A percentile compares a stretch with the other conserved stretches of the same genome.
phyloP scores from a whole-genome alignment of 2,797 vertebrate species.

The Echiichthys vipera region DNA sequence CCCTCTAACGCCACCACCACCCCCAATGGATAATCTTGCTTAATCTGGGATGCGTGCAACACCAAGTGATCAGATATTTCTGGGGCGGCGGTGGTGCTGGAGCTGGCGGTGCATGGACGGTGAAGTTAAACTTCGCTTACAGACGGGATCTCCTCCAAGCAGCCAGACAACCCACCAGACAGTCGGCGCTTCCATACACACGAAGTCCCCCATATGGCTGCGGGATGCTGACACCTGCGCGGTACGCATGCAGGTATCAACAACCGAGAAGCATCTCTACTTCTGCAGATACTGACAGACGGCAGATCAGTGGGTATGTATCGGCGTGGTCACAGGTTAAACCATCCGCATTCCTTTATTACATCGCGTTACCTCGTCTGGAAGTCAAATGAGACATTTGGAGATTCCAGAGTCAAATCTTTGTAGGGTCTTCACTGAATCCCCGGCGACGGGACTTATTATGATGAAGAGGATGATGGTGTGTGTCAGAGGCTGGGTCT shows the following conservation, averaged over 20 bases:
- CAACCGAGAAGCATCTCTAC: constrained; percentile 42
- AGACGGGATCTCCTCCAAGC: constrained; percentile 59
- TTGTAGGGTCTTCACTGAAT: constrained; percentile 19
- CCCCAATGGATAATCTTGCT: constrained; percentile 78
- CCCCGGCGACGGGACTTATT: constrained; percentile 14
- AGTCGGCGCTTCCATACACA: constrained; percentile 45
- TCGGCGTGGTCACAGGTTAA: constrained; percentile 19
- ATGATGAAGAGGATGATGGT: constrained; percentile 41
- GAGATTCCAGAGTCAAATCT: constrained; percentile 1
- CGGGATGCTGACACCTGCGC: constrained; percentile 76
- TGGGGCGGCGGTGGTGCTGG: constrained; percentile 61
- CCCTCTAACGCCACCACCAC: too few species aligned
- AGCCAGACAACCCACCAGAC: constrained; percentile 58
- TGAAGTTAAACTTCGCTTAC: constrained; percentile 79
- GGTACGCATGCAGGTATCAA: constrained; percentile 66
- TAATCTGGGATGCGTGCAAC: constrained; percentile 74
- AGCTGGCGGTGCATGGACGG: constrained; percentile 60
- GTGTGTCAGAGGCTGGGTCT: constrained; percentile 93
- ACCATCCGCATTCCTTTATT: not conserved
- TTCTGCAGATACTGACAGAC: constrained; percentile 29
- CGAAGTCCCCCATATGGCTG: constrained; percentile 49
- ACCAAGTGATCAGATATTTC: constrained; percentile 69
- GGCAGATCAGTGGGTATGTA: constrained; percentile 57
- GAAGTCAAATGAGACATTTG: constrained; percentile 15
- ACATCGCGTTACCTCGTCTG: not conserved